phyloP scores from a whole-genome alignment of 2,888 invertebrate species.

The Acronicta aceris region DNA sequence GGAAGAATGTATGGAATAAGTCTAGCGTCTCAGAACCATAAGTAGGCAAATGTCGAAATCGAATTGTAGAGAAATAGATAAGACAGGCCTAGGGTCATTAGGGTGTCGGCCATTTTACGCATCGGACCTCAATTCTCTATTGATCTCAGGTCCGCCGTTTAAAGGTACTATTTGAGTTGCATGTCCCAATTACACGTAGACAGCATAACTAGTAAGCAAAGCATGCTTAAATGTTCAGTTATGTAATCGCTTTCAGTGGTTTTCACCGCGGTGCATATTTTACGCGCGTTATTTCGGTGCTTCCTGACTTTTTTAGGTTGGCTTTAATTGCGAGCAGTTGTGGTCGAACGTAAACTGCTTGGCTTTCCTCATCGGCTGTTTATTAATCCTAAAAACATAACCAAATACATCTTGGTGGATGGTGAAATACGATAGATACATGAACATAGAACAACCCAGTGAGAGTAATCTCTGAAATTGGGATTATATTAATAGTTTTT shows the following conservation, averaged over 20 bases:
- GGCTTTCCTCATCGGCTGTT: conserved; percentile 21
- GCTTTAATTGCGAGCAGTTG: conserved; percentile 37
- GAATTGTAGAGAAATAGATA: too few species aligned
- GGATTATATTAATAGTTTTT: too few species aligned
- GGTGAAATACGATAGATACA: background rate
- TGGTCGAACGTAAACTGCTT: conserved; percentile 41
- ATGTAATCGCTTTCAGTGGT: conserved; percentile 28
- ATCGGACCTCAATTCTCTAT: too few species aligned
- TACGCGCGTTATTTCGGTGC: conserved; percentile 39
- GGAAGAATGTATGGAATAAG: too few species aligned
- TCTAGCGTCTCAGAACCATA: too few species aligned
- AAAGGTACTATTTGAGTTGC: too few species aligned
- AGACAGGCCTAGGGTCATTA: too few species aligned
- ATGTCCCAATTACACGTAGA: background rate
- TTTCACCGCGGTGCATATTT: conserved; percentile 39
- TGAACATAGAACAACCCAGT: background rate
- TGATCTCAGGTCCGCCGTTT: too few species aligned
- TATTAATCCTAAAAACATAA: background rate
- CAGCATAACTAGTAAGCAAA: background rate
- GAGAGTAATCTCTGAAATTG: too few species aligned
- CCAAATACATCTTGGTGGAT: background rate
- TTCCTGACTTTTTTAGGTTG: conserved; percentile 55
- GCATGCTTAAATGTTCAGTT: conserved; percentile 17
- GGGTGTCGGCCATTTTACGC: too few species aligned
- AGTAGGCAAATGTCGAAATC: too few species aligned